These are phyloP conservation scores for Eubasilissa regina DNA, from an alignment of 1,140 invertebrate genomes.

Conservation along the genomic window DNA sequence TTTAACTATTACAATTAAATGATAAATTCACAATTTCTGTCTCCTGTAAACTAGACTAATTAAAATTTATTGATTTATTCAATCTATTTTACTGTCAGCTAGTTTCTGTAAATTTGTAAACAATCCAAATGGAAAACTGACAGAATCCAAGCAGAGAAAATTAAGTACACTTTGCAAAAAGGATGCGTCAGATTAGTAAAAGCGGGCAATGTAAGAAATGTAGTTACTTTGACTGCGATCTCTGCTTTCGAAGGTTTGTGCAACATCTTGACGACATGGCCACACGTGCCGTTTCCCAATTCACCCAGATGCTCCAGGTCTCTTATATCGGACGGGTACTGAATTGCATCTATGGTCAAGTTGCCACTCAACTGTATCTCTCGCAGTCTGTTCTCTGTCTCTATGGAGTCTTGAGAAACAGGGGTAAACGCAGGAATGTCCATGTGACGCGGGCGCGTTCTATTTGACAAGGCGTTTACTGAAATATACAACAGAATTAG, in stretches of 20 bases:
- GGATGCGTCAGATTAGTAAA: background rate
- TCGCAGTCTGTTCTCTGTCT: conserved; percentile 81
- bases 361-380: conserved; percentile 90
- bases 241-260: conserved; percentile 88
- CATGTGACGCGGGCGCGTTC: conserved; percentile 67
- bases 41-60: no score
- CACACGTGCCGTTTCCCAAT: conserved; percentile 95
- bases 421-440: conserved; percentile 73
- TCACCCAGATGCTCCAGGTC: conserved; percentile 92
- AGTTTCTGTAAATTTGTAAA: background rate
- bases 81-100: no score
- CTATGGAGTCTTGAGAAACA: conserved; percentile 73
- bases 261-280: conserved; percentile 97
- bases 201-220: background rate
- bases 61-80: no score
- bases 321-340: conserved; percentile 88
- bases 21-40: no score
- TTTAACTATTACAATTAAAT: no score
- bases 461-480: conserved; percentile 62
- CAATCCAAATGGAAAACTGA: conserved; percentile 7
- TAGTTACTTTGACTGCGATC: conserved; percentile 93
- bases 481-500: conserved; percentile 64
- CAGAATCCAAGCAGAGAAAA: conserved; percentile 3
- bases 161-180: background rate
- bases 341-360: conserved; percentile 84